Base-by-base conservation (phyloP, 2,113 vertebrate species). In the Epinephelus fuscoguttatus region DNA sequence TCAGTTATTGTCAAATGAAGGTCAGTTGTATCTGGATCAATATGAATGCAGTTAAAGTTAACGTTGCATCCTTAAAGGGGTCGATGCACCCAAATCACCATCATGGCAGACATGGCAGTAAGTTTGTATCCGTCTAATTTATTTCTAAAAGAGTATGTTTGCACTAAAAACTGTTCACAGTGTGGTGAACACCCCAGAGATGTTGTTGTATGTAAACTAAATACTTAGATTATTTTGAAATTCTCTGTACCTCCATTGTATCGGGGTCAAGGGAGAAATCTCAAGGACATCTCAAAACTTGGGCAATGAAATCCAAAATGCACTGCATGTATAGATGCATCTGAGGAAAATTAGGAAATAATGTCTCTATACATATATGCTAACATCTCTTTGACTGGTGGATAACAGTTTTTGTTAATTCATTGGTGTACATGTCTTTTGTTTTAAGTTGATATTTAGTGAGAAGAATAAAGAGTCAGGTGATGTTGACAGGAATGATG, bases 11-110 rank as follows among this genome's bases (percentile, higher is more conserved):
- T 25, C 33, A 14, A n/a, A 55, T 75, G 33, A 76, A 56, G 62
- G 74, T 45, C 62, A 67, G 17, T 23, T 9, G n/a, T 33, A 6
- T 64, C 2, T 47, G 61, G 18, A 67, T 76, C 74, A 30, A 67
- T 66, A 47, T 57, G 6, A 47, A 45, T 67, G 62, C 62, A 30
- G 33, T 1, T 37, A 37, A 37, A 4, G 33, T 37, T 37, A 37
- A 7, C 33, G 33, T 37, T 37, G 33, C 6, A 37, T 37, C 33
- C 33, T 8, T 15, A 4, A 11, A 50, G n/a, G 12, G 30, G 11
- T 10, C 25, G 7, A 18, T 37, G 13, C 57, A 49, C 12, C 27
- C 42, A 49, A 27, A 30, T 37, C 49, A 53, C 18, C 1, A 4
- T 19, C 12, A 13, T 1, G 21, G 56, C 49, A 70, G 19, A 21